Conservation (phyloP, 1,140 invertebrate genomes). For the Agrilus planipennis region DNA sequence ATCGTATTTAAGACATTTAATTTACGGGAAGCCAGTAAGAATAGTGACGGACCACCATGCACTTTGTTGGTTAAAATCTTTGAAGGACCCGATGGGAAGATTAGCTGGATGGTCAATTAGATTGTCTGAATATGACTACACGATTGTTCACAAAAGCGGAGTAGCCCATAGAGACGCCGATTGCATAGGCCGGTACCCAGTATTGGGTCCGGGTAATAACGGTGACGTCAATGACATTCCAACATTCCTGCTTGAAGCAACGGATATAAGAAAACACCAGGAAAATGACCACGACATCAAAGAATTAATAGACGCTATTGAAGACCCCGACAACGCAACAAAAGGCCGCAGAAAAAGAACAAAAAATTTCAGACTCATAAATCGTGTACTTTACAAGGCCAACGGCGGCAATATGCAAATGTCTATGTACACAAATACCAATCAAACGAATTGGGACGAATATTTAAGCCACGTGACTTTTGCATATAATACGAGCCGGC, state of each 20-base stretch:
- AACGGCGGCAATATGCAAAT: constrained; percentile 17
- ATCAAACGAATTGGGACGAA: constrained; percentile 16
- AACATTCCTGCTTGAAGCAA: too few relatives aligned
- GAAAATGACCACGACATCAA: too few relatives aligned
- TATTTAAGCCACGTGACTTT: constrained; percentile 12
- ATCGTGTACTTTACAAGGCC: too few relatives aligned
- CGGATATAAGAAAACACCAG: too few relatives aligned
- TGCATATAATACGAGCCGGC: constrained; percentile 14
- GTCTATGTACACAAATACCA: constrained; percentile 11
- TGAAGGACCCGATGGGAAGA: constrained; percentile 25
- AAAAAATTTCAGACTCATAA: too few relatives aligned
- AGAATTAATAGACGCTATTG: too few relatives aligned
- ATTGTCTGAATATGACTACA: constrained; percentile 17
- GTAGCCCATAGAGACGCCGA: constrained; percentile 21
- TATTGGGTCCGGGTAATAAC: neutral
- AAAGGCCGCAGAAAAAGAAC: too few relatives aligned
- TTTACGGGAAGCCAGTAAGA: constrained; percentile 8
- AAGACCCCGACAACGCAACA: too few relatives aligned
- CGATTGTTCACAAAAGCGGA: constrained; percentile 18
- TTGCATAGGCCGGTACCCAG: constrained; percentile 20
- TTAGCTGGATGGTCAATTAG: constrained; percentile 26
- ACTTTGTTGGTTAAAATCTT: constrained; percentile 35
- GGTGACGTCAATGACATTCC: constrained; percentile 4
- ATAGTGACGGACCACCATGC: constrained; percentile 34
- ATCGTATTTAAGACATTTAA: constrained; percentile 12